A percentile compares a stretch with the other conserved stretches of the same genome.
These are phyloP conservation scores for Tortricodes alternella DNA, from an alignment of 2,888 invertebrate genomes.

Conservation along the genomic window DNA sequence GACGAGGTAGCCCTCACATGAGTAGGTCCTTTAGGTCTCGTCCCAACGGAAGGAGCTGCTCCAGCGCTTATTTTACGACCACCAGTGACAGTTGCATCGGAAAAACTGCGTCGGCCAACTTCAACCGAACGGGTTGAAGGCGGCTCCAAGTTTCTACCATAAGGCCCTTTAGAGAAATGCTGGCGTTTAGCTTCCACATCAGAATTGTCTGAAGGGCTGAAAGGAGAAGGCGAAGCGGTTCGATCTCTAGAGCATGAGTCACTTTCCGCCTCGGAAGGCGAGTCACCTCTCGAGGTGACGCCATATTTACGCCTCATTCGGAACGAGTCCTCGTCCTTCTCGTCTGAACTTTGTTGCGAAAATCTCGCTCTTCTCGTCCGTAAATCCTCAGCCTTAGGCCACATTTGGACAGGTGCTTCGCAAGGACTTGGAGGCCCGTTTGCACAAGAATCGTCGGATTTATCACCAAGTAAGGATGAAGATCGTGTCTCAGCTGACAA, in stretches of 20 bases:
- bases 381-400: conserved; percentile 75
- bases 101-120: conserved; percentile 75
- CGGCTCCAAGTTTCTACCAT: conserved; percentile 70
- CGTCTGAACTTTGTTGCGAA: conserved; percentile 88
- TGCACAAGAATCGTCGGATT: conserved; percentile 72
- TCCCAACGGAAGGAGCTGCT: conserved; percentile 61
- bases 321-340: conserved; percentile 84
- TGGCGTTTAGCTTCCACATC: conserved; percentile 76
- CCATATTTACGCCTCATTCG: conserved; percentile 67
- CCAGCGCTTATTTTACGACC: conserved; percentile 85
- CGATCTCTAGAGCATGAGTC: conserved; percentile 82
- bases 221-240: conserved; percentile 84
- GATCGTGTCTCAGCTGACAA: conserved; percentile 71
- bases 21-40: conserved; percentile 75
- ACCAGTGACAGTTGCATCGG: conserved; percentile 78
- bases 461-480: conserved; percentile 73
- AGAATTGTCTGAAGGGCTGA: conserved; percentile 84
- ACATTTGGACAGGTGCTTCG: conserved; percentile 65
- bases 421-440: conserved; percentile 76
- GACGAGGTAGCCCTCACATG: conserved; percentile 91
- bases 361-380: conserved; percentile 78
- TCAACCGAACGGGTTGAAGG: conserved; percentile 81
- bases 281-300: conserved; percentile 81
- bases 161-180: conserved; percentile 86
- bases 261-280: conserved; percentile 88